A percentile compares a stretch with the other conserved stretches of the same genome.
Conservation (phyloP, 2,113 vertebrate genomes). For the Nesoenas mayeri region DNA sequence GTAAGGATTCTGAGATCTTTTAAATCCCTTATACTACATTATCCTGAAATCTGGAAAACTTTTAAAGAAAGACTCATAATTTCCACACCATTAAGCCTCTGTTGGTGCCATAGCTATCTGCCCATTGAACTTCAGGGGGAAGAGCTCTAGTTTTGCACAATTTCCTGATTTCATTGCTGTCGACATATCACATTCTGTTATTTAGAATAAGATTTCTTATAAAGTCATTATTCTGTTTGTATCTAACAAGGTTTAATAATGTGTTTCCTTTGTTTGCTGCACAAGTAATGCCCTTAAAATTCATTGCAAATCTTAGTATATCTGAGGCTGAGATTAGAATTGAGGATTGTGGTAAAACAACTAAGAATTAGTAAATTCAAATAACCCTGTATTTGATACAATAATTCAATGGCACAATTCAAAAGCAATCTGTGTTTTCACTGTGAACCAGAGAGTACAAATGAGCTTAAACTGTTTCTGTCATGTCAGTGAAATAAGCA, state of each 20-base stretch:
- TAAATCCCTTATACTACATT: not conserved
- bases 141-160: not conserved
- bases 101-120: not conserved
- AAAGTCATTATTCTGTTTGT: not conserved
- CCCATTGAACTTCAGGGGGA: not conserved
- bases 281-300: not conserved
- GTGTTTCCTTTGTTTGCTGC: not conserved
- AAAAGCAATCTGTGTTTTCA: not conserved
- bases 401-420: not conserved
- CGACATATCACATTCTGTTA: not conserved
- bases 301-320: not conserved
- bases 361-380: not conserved
- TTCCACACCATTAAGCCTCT: rapidly evolving
- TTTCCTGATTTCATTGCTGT: not conserved
- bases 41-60: not conserved
- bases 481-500: not conserved
- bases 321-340: not conserved
- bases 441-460: not conserved
- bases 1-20: not conserved
- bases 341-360: not conserved
- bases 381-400: not conserved
- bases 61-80: not conserved
- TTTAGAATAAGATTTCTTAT: not conserved
- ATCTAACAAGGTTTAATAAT: rapidly evolving
- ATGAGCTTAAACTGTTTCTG: not conserved